Evolutionary conservation across 2,888 invertebrate genomes (phyloP).

Genomic region (Cremastobaeus sp.): DNA sequence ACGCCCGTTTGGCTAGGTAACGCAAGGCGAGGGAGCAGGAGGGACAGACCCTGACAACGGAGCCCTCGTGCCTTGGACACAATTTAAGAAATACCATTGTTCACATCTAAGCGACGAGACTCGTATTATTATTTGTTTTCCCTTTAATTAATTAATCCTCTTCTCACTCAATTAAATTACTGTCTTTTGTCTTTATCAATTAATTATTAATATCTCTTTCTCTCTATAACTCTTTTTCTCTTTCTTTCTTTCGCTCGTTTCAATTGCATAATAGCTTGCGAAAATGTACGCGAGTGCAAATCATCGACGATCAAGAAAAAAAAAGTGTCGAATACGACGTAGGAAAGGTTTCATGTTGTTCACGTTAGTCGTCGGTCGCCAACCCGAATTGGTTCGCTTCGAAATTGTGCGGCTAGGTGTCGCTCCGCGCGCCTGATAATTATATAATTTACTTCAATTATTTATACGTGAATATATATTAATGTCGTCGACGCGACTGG

Average conservation of each 20-base stretch:
- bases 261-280: slow-evolving; percentile 59
- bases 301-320: slow-evolving; percentile 63
- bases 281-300: slow-evolving; percentile 69
- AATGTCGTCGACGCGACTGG: slow-evolving; percentile 72
- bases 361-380: not conserved
- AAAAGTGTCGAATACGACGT: slow-evolving; percentile 66
- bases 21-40: slow-evolving; percentile 25
- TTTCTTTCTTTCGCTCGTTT: slow-evolving; percentile 30
- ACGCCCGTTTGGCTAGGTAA: slow-evolving; percentile 16
- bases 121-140: slow-evolving; percentile 49
- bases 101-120: slow-evolving; percentile 63
- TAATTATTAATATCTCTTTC: slow-evolving; percentile 25
- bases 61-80: slow-evolving; percentile 68
- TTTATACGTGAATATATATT: slow-evolving; percentile 35
- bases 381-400: slow-evolving; percentile 5
- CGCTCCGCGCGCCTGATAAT: slow-evolving; percentile 51
- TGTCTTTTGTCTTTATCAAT: slow-evolving; percentile 1
- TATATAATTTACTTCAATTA: slow-evolving; percentile 27
- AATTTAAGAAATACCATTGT: slow-evolving; percentile 66
- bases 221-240: slow-evolving; percentile 18
- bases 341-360: slow-evolving; percentile 60
- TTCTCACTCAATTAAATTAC: slow-evolving; percentile 10
- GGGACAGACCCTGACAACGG: slow-evolving; percentile 64
- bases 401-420: slow-evolving; percentile 51
- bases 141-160: slow-evolving; percentile 26